Percentiles rank a stretch among this genome's conserved stretches.
Conservation (phyloP, 1,140 invertebrate species). For the Drosophila kikkawai region DNA sequence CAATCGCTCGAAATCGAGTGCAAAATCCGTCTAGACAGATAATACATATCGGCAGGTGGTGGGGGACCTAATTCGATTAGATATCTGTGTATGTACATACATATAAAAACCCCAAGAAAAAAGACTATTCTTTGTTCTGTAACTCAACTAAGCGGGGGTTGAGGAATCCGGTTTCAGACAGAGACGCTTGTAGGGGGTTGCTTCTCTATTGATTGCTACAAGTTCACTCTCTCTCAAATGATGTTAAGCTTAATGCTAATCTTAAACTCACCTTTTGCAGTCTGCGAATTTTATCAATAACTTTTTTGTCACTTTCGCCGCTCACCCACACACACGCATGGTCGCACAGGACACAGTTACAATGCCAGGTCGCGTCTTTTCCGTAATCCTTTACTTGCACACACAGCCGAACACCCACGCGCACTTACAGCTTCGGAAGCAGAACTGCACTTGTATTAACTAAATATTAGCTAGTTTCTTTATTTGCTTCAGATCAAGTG, state of each 20-base stretch:
- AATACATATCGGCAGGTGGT: conserved; percentile 18
- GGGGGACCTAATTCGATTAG: conserved; percentile 9
- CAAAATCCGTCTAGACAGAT: conserved; percentile 32
- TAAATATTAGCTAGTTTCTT: neutral
- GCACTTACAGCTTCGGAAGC: neutral
- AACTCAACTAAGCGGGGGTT: conserved; percentile 11
- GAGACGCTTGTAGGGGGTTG: conserved; percentile 13
- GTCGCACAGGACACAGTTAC: conserved; percentile 4
- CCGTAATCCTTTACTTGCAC: conserved; percentile 12
- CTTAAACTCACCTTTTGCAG: conserved; percentile 9
- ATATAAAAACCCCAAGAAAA: neutral
- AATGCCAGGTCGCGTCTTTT: neutral
- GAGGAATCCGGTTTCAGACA: conserved; percentile 13
- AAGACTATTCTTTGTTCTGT: conserved; percentile 17
- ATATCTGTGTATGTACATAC: neutral
- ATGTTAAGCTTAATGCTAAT: neutral
- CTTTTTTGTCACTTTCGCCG: neutral
- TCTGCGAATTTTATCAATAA: conserved; percentile 1
- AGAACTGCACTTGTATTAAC: conserved; percentile 4
- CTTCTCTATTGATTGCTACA: conserved; percentile 15
- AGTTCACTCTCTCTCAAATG: neutral
- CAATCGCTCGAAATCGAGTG: conserved; percentile 32
- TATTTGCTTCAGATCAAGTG: neutral
- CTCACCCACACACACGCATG: conserved; percentile 16
- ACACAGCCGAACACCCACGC: neutral